Percentiles rank a stretch among this genome's conserved stretches.
Conservation (phyloP, 2,797 vertebrate species). For the Cyclopterus lumpus region DNA sequence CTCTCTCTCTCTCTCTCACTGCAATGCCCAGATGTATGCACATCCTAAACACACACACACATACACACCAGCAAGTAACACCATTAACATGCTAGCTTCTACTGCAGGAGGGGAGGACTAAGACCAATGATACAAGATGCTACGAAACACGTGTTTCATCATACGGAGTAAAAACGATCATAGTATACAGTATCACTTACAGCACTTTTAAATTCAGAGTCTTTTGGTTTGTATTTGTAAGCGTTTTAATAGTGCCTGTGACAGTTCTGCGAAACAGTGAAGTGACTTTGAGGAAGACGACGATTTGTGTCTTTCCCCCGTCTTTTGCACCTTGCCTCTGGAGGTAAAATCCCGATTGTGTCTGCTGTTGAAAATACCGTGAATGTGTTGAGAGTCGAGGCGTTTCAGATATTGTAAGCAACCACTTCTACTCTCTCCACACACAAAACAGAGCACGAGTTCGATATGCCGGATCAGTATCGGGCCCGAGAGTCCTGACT, state of each 20-base stretch:
- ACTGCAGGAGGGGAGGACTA: conserved; percentile 22
- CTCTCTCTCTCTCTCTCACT: too few species aligned
- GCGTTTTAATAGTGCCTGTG: neutral
- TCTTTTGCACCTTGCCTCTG: conserved; percentile 10
- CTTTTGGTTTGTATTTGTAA: neutral
- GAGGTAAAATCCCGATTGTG: conserved; percentile 42
- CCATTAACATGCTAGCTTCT: conserved; percentile 24
- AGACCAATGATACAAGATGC: conserved; percentile 57
- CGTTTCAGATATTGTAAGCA: conserved; percentile 13
- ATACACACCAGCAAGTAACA: conserved; percentile 46
- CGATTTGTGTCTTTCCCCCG: conserved; percentile 3
- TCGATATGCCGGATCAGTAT: neutral
- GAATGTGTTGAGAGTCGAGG: conserved; percentile 10
- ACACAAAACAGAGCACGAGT: neutral
- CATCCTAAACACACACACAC: neutral
- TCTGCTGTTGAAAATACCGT: conserved; percentile 29
- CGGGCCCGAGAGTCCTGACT: neutral
- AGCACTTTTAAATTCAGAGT: conserved; percentile 17
- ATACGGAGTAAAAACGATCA: conserved; percentile 6
- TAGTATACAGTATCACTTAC: neutral
- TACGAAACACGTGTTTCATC: conserved; percentile 37
- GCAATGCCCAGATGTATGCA: conserved; percentile 12
- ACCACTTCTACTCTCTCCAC: neutral
- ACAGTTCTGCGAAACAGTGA: conserved; percentile 5
- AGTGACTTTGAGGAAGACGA: conserved; percentile 9